These are phyloP conservation scores for Pheosia tremula DNA, from an alignment of 2,888 invertebrate genomes.

Conservation along the genomic window DNA sequence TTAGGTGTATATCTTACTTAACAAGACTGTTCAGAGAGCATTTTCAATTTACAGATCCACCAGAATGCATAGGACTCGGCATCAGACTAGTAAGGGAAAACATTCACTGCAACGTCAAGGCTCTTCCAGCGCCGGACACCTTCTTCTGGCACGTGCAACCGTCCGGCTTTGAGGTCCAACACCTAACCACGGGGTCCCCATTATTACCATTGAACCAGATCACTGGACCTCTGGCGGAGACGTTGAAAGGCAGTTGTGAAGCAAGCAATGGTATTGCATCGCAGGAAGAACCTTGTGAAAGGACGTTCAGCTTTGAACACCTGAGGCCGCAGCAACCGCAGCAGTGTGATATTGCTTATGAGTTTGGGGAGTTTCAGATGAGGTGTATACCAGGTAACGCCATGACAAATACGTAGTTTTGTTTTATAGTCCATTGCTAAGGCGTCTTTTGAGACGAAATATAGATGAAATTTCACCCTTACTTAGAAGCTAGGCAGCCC, in stretches of 20 bases:
- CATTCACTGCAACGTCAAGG: slow-evolving; percentile 66
- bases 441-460: no score
- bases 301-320: slow-evolving; percentile 63
- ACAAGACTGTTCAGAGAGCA: no score
- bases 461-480: no score
- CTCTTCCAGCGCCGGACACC: slow-evolving; percentile 68
- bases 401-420: background rate
- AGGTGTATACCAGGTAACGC: slow-evolving; percentile 71
- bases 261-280: slow-evolving; percentile 73
- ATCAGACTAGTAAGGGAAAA: slow-evolving; percentile 69
- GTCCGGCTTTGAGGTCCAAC: slow-evolving; percentile 65
- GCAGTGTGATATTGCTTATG: slow-evolving; percentile 73
- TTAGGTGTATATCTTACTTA: no score
- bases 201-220: slow-evolving; percentile 68
- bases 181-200: slow-evolving; percentile 71
- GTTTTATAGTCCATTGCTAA: no score
- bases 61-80: slow-evolving; percentile 68
- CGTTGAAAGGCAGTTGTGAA: slow-evolving; percentile 66
- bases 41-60: slow-evolving; percentile 61
- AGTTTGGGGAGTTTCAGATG: slow-evolving; percentile 75
- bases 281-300: slow-evolving; percentile 69
- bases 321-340: slow-evolving; percentile 70
- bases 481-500: no score
- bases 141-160: slow-evolving; percentile 76
- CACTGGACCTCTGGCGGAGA: slow-evolving; percentile 64